A percentile compares a stretch with the other conserved stretches of the same genome.
These are phyloP conservation scores for Agelas oroides DNA, from an alignment of 37 sponge, comb jelly and placozoan species.

Conservation along the genomic window DNA sequence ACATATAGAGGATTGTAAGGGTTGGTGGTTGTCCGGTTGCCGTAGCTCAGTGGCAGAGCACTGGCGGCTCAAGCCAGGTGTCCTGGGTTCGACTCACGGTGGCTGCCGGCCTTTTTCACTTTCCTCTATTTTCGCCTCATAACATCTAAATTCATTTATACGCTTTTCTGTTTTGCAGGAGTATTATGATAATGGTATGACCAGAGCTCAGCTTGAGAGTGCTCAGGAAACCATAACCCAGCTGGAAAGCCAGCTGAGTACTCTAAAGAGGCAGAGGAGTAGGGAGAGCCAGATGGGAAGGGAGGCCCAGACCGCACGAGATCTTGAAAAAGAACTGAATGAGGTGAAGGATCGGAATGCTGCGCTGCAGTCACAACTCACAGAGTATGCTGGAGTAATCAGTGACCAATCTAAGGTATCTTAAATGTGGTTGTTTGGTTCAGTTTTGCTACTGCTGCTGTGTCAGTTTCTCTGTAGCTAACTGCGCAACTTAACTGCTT, in stretches of 20 bases:
- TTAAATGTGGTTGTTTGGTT: neutral
- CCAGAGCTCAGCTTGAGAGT: too few species aligned
- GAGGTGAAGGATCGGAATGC: slow-evolving; percentile 61
- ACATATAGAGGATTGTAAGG: too few species aligned
- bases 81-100: too few species aligned
- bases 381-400: slow-evolving; percentile 35
- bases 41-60: too few species aligned
- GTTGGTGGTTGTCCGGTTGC: too few species aligned
- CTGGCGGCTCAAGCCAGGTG: too few species aligned
- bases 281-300: neutral
- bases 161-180: neutral
- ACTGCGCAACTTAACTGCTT: too few species aligned
- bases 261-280: slow-evolving; percentile 7
- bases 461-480: too few species aligned
- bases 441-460: neutral
- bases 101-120: too few species aligned
- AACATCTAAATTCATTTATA: too few species aligned
- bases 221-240: too few species aligned
- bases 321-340: neutral
- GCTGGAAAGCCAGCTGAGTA: neutral
- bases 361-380: slow-evolving; percentile 51
- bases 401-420: slow-evolving; percentile 41
- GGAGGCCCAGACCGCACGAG: neutral
- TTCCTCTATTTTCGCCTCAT: too few species aligned
- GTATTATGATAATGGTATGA: neutral